These are phyloP conservation scores for Oncorhynchus tshawytscha DNA, from an alignment of 2,113 vertebrate species.

Conservation along the genomic window DNA sequence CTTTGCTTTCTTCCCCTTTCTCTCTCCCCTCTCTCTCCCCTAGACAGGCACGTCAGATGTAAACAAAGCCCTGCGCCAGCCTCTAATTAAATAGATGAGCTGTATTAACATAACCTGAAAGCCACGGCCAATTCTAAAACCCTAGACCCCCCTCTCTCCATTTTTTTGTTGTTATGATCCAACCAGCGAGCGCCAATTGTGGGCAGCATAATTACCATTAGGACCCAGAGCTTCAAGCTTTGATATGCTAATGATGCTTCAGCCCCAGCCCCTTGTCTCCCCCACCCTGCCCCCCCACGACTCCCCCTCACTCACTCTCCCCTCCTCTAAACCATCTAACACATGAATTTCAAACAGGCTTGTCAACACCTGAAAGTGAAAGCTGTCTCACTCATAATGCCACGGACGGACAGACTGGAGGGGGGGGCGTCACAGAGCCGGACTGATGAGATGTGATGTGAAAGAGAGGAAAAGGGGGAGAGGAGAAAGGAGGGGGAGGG, in stretches of 20 bases:
- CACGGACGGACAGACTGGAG: constrained; percentile 34
- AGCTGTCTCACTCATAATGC: constrained; percentile 60
- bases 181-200: constrained; percentile 89
- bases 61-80: constrained; percentile 74
- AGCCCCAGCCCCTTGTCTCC: constrained; percentile 73
- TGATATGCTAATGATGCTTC: constrained; percentile 97
- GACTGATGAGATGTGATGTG: background rate
- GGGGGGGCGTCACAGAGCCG: constrained; percentile 1
- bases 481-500: constrained; percentile 14
- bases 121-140: constrained; percentile 79
- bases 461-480: background rate
- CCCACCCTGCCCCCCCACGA: constrained; percentile 46
- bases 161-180: constrained; percentile 86
- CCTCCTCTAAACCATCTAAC: constrained; percentile 73
- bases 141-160: constrained; percentile 19
- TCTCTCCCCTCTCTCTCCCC: constrained; percentile 44
- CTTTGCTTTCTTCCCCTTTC: constrained; percentile 19
- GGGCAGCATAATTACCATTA: constrained; percentile 95
- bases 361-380: constrained; percentile 83
- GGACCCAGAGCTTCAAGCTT: constrained; percentile 90
- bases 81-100: constrained; percentile 84
- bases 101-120: constrained; percentile 84
- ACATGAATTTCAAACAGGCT: constrained; percentile 91
- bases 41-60: constrained; percentile 72
- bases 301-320: constrained; percentile 51